Evolutionary conservation across 1,140 invertebrate species (phyloP), one percentile per base, ranked within the genome.

Genomic region (Pogonus chalceus): DNA sequence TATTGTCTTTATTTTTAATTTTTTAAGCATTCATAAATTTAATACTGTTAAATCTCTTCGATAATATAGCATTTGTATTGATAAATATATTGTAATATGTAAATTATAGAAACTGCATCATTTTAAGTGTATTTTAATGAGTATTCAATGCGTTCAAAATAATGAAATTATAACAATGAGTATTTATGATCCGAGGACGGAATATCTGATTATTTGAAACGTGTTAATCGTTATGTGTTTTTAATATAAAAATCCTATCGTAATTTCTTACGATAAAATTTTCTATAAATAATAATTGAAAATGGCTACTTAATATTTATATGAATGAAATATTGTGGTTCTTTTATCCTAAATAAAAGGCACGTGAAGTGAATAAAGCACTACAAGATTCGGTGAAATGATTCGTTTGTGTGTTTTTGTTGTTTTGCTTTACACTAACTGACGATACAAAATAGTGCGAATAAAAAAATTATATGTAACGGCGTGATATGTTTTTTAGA

Each of bases 361-460:
- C 37, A 43, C 37, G 37, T 43, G 37, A 43, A 43, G 9, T 43
- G 37, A 43, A 10, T 43, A 43, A 43, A 43, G 37, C 37, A 43
- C 37, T 43, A 43, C 37, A 18, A 43, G 4, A 31, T 31, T 31
- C 14, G 26, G 26, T 31, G 14, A 14, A 31, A 14, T 31, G 26
- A 7, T 4, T 7, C 37, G 18, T 43, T 4, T 9, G 37, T 43
- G 18, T 43, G 9, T 43, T 43, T 18, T 3, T 4, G 7, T 12
- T 18, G 9, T 43, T 4, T 43, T 16, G 9, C 9, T 4, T 43
- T 10, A 43, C 4, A 43, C 37, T 43, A 43, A 16, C 37, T 43
- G 18, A 43, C 18, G 4, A 31, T 31, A 18, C 3, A 43, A 43
- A 43, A 43, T 43, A 43, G 18, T 43, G 18, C 37, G 18, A 18